These are phyloP conservation scores for Paedocypris sp. DNA, from an alignment of 2,113 vertebrate genomes.

Conservation along the genomic window DNA sequence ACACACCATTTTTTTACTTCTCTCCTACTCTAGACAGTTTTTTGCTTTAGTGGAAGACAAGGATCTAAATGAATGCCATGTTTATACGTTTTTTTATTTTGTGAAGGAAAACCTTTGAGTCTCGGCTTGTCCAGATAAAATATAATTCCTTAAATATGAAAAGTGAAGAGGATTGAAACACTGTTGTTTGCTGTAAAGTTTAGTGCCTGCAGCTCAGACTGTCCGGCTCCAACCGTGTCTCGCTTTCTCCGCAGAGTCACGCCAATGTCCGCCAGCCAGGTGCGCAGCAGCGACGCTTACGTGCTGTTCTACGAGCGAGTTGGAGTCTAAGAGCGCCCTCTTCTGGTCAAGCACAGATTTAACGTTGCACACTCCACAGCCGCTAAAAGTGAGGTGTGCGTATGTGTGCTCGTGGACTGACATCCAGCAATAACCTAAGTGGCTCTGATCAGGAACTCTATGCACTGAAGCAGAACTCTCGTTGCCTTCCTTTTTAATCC, in stretches of 20 bases:
- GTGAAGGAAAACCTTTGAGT: too few species aligned
- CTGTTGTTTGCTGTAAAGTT: too few species aligned
- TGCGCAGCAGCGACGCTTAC: constrained; percentile 91
- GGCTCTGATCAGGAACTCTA: constrained; percentile 50
- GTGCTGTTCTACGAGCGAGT: constrained; percentile 93
- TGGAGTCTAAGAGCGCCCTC: constrained; percentile 63
- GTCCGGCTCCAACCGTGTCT: background rate
- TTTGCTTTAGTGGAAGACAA: too few species aligned
- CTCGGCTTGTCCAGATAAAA: too few species aligned
- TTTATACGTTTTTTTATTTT: too few species aligned
- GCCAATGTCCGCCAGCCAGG: constrained; percentile 89
- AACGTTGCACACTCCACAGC: constrained; percentile 17
- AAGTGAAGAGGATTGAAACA: too few species aligned
- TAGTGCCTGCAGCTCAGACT: too few species aligned
- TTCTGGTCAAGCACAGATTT: constrained; percentile 28
- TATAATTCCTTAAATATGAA: too few species aligned
- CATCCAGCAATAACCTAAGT: constrained; percentile 48
- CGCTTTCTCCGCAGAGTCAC: constrained; percentile 67
- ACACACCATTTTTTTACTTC: too few species aligned
- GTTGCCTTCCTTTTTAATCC: constrained; percentile 51
- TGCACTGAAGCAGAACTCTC: constrained; percentile 54
- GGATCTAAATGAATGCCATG: too few species aligned
- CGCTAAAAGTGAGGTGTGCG: constrained; percentile 19
- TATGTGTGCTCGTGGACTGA: constrained; percentile 27
- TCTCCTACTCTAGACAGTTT: too few species aligned